Conservation (phyloP, 2,113 vertebrate genomes). For the Oryzias melastigma region DNA sequence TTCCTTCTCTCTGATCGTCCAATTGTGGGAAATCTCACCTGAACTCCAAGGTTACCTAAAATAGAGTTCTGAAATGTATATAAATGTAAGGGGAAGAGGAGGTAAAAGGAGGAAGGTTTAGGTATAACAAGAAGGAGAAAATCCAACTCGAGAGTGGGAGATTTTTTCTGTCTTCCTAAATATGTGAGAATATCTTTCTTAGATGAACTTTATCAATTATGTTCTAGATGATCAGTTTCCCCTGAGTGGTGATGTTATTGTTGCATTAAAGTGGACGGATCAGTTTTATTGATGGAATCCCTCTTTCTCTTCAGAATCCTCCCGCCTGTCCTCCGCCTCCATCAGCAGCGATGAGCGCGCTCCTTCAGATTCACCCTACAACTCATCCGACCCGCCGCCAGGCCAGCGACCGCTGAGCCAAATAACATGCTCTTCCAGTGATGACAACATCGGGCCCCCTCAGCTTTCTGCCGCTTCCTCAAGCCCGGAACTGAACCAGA, state of each 20-base stretch:
- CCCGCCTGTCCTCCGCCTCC: slow-evolving; percentile 68
- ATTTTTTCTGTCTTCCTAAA: too few species aligned
- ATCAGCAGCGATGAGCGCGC: slow-evolving; percentile 80
- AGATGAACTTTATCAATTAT: not conserved
- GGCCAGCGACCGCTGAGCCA: slow-evolving; percentile 69
- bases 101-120: too few species aligned
- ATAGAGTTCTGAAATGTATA: too few species aligned
- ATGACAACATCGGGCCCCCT: slow-evolving; percentile 31
- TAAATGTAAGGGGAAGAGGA: too few species aligned
- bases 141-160: too few species aligned
- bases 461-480: slow-evolving; percentile 21
- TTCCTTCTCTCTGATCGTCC: too few species aligned
- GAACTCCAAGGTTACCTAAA: too few species aligned
- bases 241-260: not conserved
- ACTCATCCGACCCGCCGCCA: slow-evolving; percentile 57
- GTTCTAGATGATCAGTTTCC: not conserved
- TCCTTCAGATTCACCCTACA: slow-evolving; percentile 59
- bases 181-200: too few species aligned
- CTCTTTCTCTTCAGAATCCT: slow-evolving; percentile 57
- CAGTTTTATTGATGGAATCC: not conserved
- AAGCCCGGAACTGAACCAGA: slow-evolving; percentile 28
- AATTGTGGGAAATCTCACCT: too few species aligned
- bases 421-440: slow-evolving; percentile 69
- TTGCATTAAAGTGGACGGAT: too few species aligned
- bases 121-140: too few species aligned